These are phyloP conservation scores for Orthosia gothica DNA, from an alignment of 2,888 invertebrate species.

Conservation along the genomic window DNA sequence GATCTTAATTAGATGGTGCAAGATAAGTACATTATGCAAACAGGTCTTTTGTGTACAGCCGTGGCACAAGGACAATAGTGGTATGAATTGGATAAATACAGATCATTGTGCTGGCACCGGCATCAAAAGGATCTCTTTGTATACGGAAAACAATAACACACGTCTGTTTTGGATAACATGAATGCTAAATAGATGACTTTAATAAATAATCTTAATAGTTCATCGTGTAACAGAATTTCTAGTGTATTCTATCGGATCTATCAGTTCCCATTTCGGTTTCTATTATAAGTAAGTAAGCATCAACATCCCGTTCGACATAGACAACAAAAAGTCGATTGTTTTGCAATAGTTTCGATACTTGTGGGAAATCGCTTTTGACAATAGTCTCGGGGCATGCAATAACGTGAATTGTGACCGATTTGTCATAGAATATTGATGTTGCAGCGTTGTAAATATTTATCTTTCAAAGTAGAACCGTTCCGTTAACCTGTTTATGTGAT, in stretches of 20 bases:
- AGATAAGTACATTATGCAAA: constrained; percentile 85
- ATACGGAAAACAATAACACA: constrained; percentile 84
- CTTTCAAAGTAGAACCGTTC: constrained; percentile 31
- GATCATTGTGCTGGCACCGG: constrained; percentile 83
- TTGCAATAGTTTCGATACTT: constrained; percentile 69
- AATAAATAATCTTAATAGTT: constrained; percentile 68
- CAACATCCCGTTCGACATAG: constrained; percentile 65
- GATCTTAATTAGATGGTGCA: constrained; percentile 77
- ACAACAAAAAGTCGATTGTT: constrained; percentile 67
- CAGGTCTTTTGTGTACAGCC: constrained; percentile 81
- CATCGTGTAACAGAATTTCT: constrained; percentile 63
- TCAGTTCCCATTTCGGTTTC: constrained; percentile 56
- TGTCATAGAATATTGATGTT: constrained; percentile 57
- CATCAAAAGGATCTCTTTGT: constrained; percentile 86
- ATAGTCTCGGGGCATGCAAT: constrained; percentile 60
- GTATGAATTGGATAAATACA: constrained; percentile 84
- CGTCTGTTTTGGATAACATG: constrained; percentile 74
- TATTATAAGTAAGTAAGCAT: constrained; percentile 56
- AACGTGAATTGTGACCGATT: constrained; percentile 49
- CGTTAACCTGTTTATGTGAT: constrained; percentile 27
- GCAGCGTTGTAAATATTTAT: constrained; percentile 44
- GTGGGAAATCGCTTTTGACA: constrained; percentile 67
- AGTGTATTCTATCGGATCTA: constrained; percentile 56
- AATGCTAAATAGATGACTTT: constrained; percentile 69
- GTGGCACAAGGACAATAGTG: constrained; percentile 83